Evolutionary conservation across 2,113 vertebrate species (phyloP).

Genomic region (human (Homo sapiens)): GRCh38 chr2:155523001-155523500

Average conservation of each 20-base stretch:
- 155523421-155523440: not conserved
- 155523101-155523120: not conserved
- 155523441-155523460: not conserved
- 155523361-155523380: too few species aligned
- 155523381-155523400: not conserved
- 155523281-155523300: not conserved
- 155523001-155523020: conserved; percentile 64
- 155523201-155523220: conserved; percentile 6
- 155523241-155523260: not conserved
- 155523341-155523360: not conserved
- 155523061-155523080: conserved; percentile 65
- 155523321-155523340: not conserved
- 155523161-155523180: not conserved
- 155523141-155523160: not conserved
- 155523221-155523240: not conserved
- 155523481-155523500: not conserved
- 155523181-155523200: not conserved
- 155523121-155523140: conserved; percentile 24
- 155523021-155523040: conserved; percentile 72
- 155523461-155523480: not conserved
- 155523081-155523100: conserved; percentile 29
- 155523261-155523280: not conserved
- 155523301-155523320: not conserved
- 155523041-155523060: conserved; percentile 67
- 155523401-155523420: not conserved